A percentile compares a stretch with the other conserved stretches of the same genome.
Conservation (phyloP, 2,113 vertebrate species). For the Formicarius rufipectus region DNA sequence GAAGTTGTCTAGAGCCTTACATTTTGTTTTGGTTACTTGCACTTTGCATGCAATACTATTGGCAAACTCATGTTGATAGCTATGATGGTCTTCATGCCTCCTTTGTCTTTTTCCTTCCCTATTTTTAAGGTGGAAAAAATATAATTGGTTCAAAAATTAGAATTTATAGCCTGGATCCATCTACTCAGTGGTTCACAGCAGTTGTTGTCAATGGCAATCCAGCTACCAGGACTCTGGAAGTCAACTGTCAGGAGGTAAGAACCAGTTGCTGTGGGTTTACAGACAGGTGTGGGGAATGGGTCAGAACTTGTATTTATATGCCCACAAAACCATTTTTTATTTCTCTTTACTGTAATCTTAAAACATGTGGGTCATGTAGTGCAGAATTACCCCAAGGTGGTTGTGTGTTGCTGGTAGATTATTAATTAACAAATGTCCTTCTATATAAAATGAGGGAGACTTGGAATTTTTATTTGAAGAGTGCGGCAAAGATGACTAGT, state of each 20-base stretch:
- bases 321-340: background rate
- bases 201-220: constrained; percentile 76
- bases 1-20: background rate
- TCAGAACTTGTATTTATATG: background rate
- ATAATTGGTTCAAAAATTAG: constrained; percentile 79
- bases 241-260: constrained; percentile 80
- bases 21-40: background rate
- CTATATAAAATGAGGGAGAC: background rate
- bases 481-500: background rate
- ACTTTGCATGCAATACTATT: background rate
- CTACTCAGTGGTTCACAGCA: constrained; percentile 80
- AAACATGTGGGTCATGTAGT: background rate
- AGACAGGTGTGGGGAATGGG: background rate
- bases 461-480: background rate
- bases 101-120: background rate
- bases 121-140: constrained; percentile 74
- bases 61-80: background rate
- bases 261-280: background rate
- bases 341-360: background rate
- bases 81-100: background rate
- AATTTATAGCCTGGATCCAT: constrained; percentile 81
- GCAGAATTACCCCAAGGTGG: background rate
- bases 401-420: background rate
- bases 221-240: constrained; percentile 74
- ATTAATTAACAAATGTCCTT: background rate